Evolutionary conservation across 2,797 vertebrate species (phyloP), one percentile per base, ranked within the genome.

Genomic region (Chelon auratus): DNA sequence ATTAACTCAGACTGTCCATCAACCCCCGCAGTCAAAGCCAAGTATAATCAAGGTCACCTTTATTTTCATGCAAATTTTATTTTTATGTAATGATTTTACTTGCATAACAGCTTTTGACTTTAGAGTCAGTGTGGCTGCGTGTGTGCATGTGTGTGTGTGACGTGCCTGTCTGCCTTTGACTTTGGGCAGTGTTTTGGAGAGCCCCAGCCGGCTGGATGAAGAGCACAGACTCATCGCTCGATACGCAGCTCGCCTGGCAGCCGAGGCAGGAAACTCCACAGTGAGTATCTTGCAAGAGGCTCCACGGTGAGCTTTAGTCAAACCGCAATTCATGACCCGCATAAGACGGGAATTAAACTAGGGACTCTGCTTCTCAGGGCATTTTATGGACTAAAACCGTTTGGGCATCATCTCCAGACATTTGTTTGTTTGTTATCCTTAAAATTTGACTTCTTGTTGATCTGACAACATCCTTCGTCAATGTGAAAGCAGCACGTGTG

Each of bases 171-270:
- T 80, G 26, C 78, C 63, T 81, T 24, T 80, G 58, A 86, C 69
- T 82, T 68, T 78, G 76, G 33, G 24, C 94, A 98, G 97, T 40
- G 95, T 95, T 79, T 93, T 99, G 91, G 97, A 98, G 85, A 99
- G 97, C 88, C 97, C 97, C 2, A 96, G 97, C 78, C 87, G 96
- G 54, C 92, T 98, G 73, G 97, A 99, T 9, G 97, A 99, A 87
- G 97, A 99, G 83, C 97, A 99, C 77, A 91, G 97, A 40, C 95
- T 99, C 59, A 99, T 99, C n/a, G 97, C 97, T 60, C 92, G 97
- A 45, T 99, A 99, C 18, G 97, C 97, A 3, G 97, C 97, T 11
- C 94, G 97, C 14, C 91, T 99, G 86, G 97, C 97, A 13, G 97
- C 97, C 0, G 97, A 99, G 87, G 96, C 97, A 15, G 95, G 96